Percentiles rank a stretch among this genome's conserved stretches.
phyloP scores from a whole-genome alignment of 2,797 vertebrate species.

The Enoplosus armatus region DNA sequence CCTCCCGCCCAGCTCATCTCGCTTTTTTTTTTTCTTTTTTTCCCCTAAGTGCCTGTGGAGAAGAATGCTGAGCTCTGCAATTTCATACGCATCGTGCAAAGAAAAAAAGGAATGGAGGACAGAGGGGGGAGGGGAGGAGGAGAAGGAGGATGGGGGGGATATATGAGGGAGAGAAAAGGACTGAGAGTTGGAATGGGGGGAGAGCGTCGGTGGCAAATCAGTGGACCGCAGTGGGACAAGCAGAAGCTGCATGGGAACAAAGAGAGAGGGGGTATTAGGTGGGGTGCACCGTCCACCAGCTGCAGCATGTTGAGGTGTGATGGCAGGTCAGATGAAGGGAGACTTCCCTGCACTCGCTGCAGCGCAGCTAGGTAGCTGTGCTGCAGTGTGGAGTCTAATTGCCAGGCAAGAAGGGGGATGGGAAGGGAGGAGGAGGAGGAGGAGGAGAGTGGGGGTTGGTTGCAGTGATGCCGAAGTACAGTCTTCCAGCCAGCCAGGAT shows the following conservation, averaged over 20 bases:
- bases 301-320: conserved; percentile 51
- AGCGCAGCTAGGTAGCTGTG: conserved; percentile 66
- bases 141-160: too few relatives aligned
- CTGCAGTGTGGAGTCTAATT: conserved; percentile 81
- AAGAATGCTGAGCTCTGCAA: conserved; percentile 86
- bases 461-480: conserved; percentile 78
- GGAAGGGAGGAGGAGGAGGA: conserved; percentile 39
- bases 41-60: conserved; percentile 70
- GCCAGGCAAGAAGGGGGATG: conserved; percentile 71
- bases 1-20: conserved; percentile 74
- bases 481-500: conserved; percentile 68
- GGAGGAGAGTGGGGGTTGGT: conserved; percentile 60
- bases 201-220: conserved; percentile 50
- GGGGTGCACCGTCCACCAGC: conserved; percentile 33
- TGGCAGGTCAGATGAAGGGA: conserved; percentile 59
- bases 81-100: conserved; percentile 74
- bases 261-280: conserved; percentile 22
- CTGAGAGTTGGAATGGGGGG: conserved; percentile 43
- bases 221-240: conserved; percentile 71
- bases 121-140: conserved; percentile 19
- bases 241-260: conserved; percentile 56
- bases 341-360: conserved; percentile 69
- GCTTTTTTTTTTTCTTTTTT: conserved; percentile 19
- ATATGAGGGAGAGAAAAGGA: conserved; percentile 31
- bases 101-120: conserved; percentile 57